Percentiles rank a stretch among this genome's conserved stretches.
phyloP scores from a whole-genome alignment of 2,797 vertebrate species.

The Darevskia mixta region DNA sequence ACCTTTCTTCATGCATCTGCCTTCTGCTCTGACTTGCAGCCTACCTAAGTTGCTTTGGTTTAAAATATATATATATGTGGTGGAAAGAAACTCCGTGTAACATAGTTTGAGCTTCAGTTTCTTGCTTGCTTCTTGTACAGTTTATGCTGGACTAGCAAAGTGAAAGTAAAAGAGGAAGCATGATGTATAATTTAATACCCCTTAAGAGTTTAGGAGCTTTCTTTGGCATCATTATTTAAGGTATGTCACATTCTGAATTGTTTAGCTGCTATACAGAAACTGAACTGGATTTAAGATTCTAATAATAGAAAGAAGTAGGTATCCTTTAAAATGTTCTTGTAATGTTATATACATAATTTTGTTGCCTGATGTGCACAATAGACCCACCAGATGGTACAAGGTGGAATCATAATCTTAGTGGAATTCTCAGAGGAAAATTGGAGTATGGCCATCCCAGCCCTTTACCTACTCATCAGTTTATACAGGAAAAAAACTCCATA shows the following conservation, averaged over 20 bases:
- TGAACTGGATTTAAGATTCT: not conserved
- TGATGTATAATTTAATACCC: not conserved
- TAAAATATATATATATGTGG: not conserved
- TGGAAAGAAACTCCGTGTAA: not conserved
- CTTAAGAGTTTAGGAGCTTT: not conserved
- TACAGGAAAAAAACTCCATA: not conserved
- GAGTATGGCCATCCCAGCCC: not conserved
- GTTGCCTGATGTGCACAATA: not conserved
- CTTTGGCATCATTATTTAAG: not conserved
- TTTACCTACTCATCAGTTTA: not conserved
- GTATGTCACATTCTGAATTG: not conserved
- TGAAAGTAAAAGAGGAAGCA: not conserved
- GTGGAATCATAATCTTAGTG: not conserved
- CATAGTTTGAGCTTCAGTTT: not conserved
- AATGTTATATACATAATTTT: not conserved
- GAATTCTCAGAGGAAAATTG: not conserved
- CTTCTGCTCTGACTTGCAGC: not conserved
- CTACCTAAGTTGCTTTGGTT: not conserved
- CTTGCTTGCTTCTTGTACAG: not conserved
- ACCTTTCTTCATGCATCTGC: not conserved
- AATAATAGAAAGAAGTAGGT: not conserved
- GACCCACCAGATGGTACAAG: not conserved
- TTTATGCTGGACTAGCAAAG: not conserved
- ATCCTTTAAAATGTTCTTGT: not conserved
- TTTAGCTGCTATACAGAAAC: not conserved